A percentile compares a stretch with the other conserved stretches of the same genome.
Evolutionary conservation across 1,140 invertebrate species (phyloP).

Genomic region (Halyomorpha halys): DNA sequence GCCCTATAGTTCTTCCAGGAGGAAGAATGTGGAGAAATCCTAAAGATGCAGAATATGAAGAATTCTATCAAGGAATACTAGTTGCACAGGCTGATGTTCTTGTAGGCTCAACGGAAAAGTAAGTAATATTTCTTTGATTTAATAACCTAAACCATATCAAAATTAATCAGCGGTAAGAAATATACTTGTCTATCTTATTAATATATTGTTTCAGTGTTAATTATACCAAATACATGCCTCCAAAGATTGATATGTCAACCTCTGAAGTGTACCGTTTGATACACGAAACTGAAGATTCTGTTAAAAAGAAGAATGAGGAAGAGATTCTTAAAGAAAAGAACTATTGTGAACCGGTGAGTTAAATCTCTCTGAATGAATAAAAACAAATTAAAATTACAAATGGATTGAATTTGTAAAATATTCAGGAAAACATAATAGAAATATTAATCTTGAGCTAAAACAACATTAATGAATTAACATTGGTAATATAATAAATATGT

Average conservation of each 20-base stretch:
- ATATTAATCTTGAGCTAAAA: no score
- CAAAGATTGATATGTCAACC: slow-evolving; percentile 32
- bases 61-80: slow-evolving; percentile 62
- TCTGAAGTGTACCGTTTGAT: slow-evolving; percentile 32
- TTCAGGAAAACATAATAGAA: no score
- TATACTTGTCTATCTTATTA: no score
- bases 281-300: slow-evolving; percentile 30
- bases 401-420: no score
- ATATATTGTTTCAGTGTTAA: slow-evolving; percentile 30
- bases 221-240: slow-evolving; percentile 33
- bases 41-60: slow-evolving; percentile 66
- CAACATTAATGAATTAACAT: no score
- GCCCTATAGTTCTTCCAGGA: slow-evolving; percentile 51
- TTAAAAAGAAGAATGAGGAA: slow-evolving; percentile 27
- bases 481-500: no score
- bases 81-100: slow-evolving; percentile 64
- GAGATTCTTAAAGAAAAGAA: slow-evolving; percentile 27
- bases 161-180: no score
- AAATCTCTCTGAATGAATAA: no score
- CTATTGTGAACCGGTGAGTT: slow-evolving; percentile 31
- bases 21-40: slow-evolving; percentile 62
- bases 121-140: slow-evolving; percentile 32
- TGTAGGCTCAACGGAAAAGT: slow-evolving; percentile 63
- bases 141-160: no score
- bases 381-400: no score